Percentiles rank a stretch among this genome's conserved stretches.
These are phyloP conservation scores for Carassius auratus DNA, from an alignment of 2,113 vertebrate genomes.

Conservation along the genomic window DNA sequence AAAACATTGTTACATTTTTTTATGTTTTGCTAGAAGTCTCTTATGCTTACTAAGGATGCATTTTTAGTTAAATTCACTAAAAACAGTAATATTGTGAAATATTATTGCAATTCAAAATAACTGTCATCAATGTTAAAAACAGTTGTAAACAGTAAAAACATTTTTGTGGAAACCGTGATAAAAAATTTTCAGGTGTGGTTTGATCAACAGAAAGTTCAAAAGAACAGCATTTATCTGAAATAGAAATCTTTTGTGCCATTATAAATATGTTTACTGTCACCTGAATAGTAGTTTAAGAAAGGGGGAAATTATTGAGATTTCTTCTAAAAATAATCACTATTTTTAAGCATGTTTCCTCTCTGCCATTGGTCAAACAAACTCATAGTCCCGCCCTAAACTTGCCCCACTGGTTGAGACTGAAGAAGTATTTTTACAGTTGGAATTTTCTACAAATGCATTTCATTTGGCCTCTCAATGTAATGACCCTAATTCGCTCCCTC, in stretches of 20 bases:
- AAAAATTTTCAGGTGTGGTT: neutral
- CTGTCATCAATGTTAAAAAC: neutral
- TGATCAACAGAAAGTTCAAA: neutral
- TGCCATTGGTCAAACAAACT: neutral
- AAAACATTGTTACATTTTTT: too few relatives aligned
- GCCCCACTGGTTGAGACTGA: neutral
- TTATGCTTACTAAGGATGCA: too few relatives aligned
- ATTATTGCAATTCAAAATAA: too few relatives aligned
- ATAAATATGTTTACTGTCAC: too few relatives aligned
- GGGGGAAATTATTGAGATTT: neutral
- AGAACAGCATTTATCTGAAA: too few relatives aligned
- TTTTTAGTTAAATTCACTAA: too few relatives aligned
- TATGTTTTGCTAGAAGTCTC: neutral
- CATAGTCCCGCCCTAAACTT: neutral
- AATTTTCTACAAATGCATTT: constrained; percentile 29
- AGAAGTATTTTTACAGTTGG: neutral
- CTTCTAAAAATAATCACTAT: neutral
- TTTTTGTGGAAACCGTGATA: too few relatives aligned
- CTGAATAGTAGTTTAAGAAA: too few relatives aligned
- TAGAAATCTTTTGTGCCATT: too few relatives aligned
- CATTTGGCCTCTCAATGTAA: constrained; percentile 64
- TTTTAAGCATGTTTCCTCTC: neutral
- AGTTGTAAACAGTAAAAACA: too few relatives aligned
- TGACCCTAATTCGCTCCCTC: constrained; percentile 65
- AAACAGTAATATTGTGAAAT: too few relatives aligned